Percentiles rank a stretch among this genome's conserved stretches.
phyloP scores from a whole-genome alignment of 1,140 invertebrate genomes.

The Zaprionus ornatus region DNA sequence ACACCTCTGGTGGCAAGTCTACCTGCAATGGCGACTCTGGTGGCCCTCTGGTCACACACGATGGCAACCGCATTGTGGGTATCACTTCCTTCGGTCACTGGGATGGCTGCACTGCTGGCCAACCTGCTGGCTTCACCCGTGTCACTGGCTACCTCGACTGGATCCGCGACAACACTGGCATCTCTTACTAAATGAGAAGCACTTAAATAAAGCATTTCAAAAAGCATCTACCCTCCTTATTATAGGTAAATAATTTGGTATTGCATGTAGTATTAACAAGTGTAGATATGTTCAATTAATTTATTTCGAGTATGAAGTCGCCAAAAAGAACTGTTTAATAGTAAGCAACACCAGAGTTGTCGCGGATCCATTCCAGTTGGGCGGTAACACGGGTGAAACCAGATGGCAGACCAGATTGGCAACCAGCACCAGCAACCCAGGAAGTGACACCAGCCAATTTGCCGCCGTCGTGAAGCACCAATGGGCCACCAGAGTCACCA shows the following conservation, averaged over 20 bases:
- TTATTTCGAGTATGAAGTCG: slow-evolving; percentile 17
- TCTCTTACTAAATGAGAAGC: slow-evolving; percentile 37
- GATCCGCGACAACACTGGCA: slow-evolving; percentile 76
- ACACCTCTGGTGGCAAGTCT: slow-evolving; percentile 52
- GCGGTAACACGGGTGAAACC: slow-evolving; percentile 85
- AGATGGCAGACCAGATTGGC: slow-evolving; percentile 84
- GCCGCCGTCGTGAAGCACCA: slow-evolving; percentile 81
- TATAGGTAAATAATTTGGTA: not conserved
- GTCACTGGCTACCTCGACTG: slow-evolving; percentile 85
- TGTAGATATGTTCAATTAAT: slow-evolving; percentile 39
- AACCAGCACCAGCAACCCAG: slow-evolving; percentile 83
- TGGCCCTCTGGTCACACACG: slow-evolving; percentile 84
- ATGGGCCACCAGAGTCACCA: slow-evolving; percentile 86
- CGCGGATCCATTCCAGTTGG: slow-evolving; percentile 85
- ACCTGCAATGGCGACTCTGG: slow-evolving; percentile 85
- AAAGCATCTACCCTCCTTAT: not conserved
- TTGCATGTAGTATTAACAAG: slow-evolving; percentile 27
- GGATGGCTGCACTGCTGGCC: slow-evolving; percentile 72
- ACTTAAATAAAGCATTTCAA: slow-evolving; percentile 2
- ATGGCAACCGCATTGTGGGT: slow-evolving; percentile 84
- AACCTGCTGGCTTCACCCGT: slow-evolving; percentile 85
- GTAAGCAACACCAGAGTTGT: slow-evolving; percentile 84
- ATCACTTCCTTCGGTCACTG: slow-evolving; percentile 83
- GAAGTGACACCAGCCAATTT: slow-evolving; percentile 84
- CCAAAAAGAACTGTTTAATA: slow-evolving; percentile 39